Evolutionary conservation across 2,888 invertebrate genomes (phyloP), one percentile per base, ranked within the genome.

Genomic region (Archips crataeganus): DNA sequence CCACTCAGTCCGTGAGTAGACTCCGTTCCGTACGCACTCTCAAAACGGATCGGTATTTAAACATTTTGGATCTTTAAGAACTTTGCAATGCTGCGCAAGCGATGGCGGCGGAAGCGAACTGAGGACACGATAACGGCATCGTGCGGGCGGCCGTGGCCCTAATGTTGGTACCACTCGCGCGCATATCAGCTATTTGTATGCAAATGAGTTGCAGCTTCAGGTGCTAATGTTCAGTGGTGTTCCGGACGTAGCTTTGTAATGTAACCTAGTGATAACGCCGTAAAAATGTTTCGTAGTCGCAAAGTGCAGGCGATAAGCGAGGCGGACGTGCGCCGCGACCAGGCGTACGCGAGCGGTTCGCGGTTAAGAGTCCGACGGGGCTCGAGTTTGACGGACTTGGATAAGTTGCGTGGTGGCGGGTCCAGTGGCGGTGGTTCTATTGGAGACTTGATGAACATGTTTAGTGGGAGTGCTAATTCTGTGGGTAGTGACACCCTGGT

Each of bases 361-460:
- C 90, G 95, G 13, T 88, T 95, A 63, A 93, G 95, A 63, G 96
- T 97, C 78, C 95, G 97, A 5, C 95, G 97, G 0, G 96, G 97
- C 0, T 97, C 97, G 0, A 97, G 97, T 79, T 94, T 97, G 89
- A 97, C 97, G 2, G 97, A 97, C 81, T 92, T 97, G 82, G 97
- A 97, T 85, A 96, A 96, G 84, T 86, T 97, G 45, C 92, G 95
- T 70, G 86, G 90, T 42, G 90, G 87, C 11, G 90, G 93, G 2
- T 92, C 94, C 0, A 94, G 92, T 75, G 91, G 93, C 3, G 93
- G 95, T 32, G 96, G 96, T 23, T 97, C 97, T 80, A 97, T 97
- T 63, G 97, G 97, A 2, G 97, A 97, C 86, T 90, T 97, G 81
- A 97, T 97, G 97, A 97, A 97, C 87, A 96, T 96, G 84, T 97